These are phyloP conservation scores for Sesamia inferens DNA, from an alignment of 2,888 invertebrate genomes.

Conservation along the genomic window DNA sequence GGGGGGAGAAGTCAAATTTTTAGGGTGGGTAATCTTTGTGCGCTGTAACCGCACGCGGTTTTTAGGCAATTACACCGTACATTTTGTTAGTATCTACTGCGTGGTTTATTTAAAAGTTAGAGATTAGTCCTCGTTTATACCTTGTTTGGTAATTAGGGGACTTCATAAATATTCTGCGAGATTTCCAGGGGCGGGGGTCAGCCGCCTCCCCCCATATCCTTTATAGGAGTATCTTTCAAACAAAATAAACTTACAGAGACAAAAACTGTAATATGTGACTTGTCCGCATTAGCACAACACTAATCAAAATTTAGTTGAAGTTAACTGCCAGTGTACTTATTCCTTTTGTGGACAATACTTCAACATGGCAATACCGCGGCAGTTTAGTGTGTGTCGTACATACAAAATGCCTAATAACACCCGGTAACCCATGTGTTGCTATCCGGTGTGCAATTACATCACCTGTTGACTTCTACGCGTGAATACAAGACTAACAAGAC, in stretches of 20 bases:
- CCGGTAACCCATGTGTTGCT: conserved; percentile 67
- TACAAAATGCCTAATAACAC: conserved; percentile 82
- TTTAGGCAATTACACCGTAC: no score
- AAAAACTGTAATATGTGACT: neutral
- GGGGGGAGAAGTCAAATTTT: no score
- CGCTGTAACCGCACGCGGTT: no score
- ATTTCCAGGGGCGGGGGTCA: no score
- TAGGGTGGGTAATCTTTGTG: no score
- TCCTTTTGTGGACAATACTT: conserved; percentile 21
- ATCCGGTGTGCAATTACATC: conserved; percentile 68
- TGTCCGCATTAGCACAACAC: neutral
- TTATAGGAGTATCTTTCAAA: neutral
- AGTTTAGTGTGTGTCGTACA: conserved; percentile 79
- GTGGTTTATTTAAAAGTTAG: no score
- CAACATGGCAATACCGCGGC: conserved; percentile 49
- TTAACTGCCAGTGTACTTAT: neutral
- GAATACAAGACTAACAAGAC: conserved; percentile 11
- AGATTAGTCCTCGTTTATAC: no score
- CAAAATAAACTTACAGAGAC: neutral
- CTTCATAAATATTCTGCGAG: no score
- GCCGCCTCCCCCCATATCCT: neutral
- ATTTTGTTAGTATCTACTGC: no score
- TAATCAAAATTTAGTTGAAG: conserved; percentile 4
- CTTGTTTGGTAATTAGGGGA: no score
- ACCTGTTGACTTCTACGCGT: conserved; percentile 72